These are phyloP conservation scores for Operophtera brumata DNA, from an alignment of 2,888 invertebrate genomes.

Conservation along the genomic window DNA sequence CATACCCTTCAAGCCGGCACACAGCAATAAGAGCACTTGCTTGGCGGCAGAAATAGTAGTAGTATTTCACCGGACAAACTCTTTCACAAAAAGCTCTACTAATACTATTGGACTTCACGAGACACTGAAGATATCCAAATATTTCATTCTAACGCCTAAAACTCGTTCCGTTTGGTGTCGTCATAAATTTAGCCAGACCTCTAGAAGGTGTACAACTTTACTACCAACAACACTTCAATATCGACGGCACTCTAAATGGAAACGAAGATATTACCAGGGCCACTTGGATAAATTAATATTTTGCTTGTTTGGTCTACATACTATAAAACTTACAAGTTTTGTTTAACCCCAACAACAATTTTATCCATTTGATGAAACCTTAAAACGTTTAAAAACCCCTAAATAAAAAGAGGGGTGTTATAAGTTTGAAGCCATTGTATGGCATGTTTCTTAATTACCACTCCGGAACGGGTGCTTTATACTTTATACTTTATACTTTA, in stretches of 20 bases:
- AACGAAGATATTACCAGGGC: not conserved
- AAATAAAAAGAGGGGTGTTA: too few species aligned
- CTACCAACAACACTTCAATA: constrained; percentile 14
- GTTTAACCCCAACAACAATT: not conserved
- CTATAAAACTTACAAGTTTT: not conserved
- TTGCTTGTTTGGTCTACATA: not conserved
- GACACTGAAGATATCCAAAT: not conserved
- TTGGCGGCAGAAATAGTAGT: too few species aligned
- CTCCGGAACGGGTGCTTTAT: too few species aligned
- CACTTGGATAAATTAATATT: not conserved
- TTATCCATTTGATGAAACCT: not conserved
- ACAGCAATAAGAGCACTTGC: too few species aligned
- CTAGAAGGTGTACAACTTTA: constrained; percentile 9
- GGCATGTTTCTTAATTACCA: too few species aligned
- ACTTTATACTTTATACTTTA: too few species aligned
- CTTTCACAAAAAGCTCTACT: too few species aligned
- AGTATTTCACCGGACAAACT: too few species aligned
- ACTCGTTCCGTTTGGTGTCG: constrained; percentile 12
- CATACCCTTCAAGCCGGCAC: too few species aligned
- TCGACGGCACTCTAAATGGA: constrained; percentile 3
- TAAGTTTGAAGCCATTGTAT: too few species aligned
- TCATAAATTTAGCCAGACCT: constrained; percentile 11
- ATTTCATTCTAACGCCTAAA: not conserved
- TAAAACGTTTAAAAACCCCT: too few species aligned
- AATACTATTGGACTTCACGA: too few species aligned